Base-by-base conservation (phyloP, 2,888 invertebrate species). In the Ommatoiulus sabulosus region DNA sequence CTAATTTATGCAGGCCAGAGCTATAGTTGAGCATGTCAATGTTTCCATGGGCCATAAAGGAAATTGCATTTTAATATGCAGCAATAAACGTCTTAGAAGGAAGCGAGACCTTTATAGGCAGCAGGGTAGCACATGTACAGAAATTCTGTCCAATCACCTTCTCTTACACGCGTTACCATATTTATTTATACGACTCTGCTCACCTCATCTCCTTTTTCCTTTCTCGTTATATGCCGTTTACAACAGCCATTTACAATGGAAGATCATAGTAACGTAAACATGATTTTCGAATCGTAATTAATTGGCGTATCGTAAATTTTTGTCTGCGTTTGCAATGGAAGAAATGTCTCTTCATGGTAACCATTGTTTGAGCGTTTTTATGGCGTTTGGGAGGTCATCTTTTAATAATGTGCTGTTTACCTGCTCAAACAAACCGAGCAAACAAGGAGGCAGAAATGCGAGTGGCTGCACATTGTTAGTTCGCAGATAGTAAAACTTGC, bases 71-170 rank as follows among this genome's bases (percentile, higher is more conserved):
- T 72, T 72, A 72, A 72, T 72, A 72, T 72, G 72, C 72, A 72
- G 72, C 72, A 24, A 72, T 72, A 72, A 72, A 72, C 2, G 72
- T 72, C 72, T 72, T 72, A 72, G 72, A 17, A 15, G 52, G 12
- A 52, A 63, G 3, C 72, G 24, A 72, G 72, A 24, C 20, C 10
- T 72, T 72, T n/a, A 24, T 52, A n/a, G n/a, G 52, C 52, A 52
- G 52, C 52, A 52, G 12, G 52, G 52, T 20, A 24, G 63, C 20
- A 63, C 7, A 52, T 52, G 17, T 5, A n/a, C 4, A 63, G 63
- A n/a, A 63, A 63, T 63, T 63, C n/a, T 72, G 72, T 72, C 72
- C 72, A 72, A 72, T 72, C 72, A 72, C 72, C 72, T 72, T 72
- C 72, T 4, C 72, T 24, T 72, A n/a, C 6, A 72, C 24, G 10